Base-by-base conservation (phyloP, 2,797 vertebrate species). In the Gymnoscopelus braueri region DNA sequence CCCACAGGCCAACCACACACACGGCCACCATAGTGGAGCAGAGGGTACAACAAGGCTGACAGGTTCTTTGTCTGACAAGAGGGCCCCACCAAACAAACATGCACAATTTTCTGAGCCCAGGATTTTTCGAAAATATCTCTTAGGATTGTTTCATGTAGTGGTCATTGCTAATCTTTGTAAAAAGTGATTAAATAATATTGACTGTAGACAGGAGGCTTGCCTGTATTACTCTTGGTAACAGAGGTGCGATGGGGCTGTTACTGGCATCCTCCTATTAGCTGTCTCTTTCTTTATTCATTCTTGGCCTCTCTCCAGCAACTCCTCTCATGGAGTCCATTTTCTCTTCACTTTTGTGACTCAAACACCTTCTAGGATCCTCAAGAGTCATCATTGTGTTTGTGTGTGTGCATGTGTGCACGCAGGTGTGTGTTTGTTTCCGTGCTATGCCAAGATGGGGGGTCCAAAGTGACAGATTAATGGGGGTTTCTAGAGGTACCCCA, bases 21-120 rank as follows among this genome's bases (percentile, higher is more conserved):
- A 77, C 56, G 62, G 65, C 64, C 74, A 65, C 83, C 72, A 67
- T 68, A 67, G 72, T 71, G 77, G 44, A 29, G 82, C 77, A 65
- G 67, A 69, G 59, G 13, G 59, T 64, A 71, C 71, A 71, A 77
- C 59, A 49, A 67, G 72, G 80, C 65, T 70, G 61, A 23, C 48
- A 29, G 44, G 62, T 29, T 23, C 82, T 90, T 91, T 87, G 80
- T 87, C 73, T 52, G 59, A 68, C 57, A 82, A 79, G 75, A 80
- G 81, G 57, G 49, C 53, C 44, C 53, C 63, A 76, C 69, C 64
- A 80, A 73, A 76, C 35, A 70, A 86, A 83, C 85, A 87, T 77
- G 80, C 78, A 78, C 73, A 72, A 56, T 65, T 72, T 81, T 57
- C 69, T 63, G 35, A 47, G 53, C 15, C 55, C 58, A 44, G 55